Base-by-base conservation (phyloP, 2,113 vertebrate genomes). In the Peromyscus polionotus region DNA sequence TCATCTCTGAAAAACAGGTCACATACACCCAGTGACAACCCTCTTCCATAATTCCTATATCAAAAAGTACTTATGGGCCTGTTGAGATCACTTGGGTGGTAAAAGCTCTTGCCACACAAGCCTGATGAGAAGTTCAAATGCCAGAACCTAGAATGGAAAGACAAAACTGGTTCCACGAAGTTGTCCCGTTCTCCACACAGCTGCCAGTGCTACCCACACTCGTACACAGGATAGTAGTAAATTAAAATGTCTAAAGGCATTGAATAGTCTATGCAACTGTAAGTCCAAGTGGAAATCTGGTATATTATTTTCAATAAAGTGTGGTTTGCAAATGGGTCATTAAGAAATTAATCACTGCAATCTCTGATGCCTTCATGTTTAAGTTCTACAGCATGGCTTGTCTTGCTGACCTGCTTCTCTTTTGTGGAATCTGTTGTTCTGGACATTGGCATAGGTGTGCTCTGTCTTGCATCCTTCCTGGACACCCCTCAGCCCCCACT, bases 1-100 rank as follows among this genome's bases (percentile, higher is more conserved):
- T 59, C 75, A 13, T 77, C 48, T 92, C 19, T 96, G 45, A 54
- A 36, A 90, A 90, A 76, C 48, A 83, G 19, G 45, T 72, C 93
- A 31, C 17, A 5, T 54, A 33, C 4, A 67, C 31, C 11, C 14
- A 31, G 39, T 5, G 33, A 76, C 73, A 91, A 80, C 6, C 9
- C 83, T 83, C 13, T 51, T 39, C 61, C 42, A 75, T 10, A 67
- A 67, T 45, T 65, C 28, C 39, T 51, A 4, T 36, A 87, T 65
- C 42, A 33, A 67, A 67, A 68, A 65, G 63, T 68, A 22, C 84
- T 87, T 19, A 51, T 0, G 3, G 42, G 31, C 42, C 84, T 67
- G 10, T 13, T 48, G 16, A 36, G 42, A 68, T 22, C 17, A 36
- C 31, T 68, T 28, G 48, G 17, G 9, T 13, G 28, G 17, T 67